A percentile compares a stretch with the other conserved stretches of the same genome.
These are phyloP conservation scores for Myopa testacea DNA, from an alignment of 2,888 invertebrate species.

Conservation along the genomic window DNA sequence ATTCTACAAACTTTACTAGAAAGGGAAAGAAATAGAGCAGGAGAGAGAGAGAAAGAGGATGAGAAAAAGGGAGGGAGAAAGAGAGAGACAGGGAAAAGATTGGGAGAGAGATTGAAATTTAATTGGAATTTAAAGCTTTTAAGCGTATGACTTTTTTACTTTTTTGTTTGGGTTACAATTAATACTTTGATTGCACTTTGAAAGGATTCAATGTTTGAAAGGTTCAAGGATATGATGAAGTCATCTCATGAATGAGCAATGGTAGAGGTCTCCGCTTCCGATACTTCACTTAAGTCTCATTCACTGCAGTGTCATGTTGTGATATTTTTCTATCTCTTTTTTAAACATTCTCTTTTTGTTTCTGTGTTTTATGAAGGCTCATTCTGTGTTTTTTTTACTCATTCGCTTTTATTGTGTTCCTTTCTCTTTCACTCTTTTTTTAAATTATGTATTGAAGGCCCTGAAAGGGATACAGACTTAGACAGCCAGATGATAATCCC, in stretches of 20 bases:
- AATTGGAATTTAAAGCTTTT: constrained; percentile 29
- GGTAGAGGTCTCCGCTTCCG: neutral
- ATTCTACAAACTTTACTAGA: neutral
- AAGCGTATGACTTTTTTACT: constrained; percentile 26
- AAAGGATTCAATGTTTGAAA: neutral
- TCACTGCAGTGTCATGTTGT: neutral
- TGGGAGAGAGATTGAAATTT: neutral
- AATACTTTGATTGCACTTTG: constrained; percentile 12
- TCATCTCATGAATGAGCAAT: too few relatives aligned
- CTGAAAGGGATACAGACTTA: too few relatives aligned
- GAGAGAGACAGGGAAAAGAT: neutral
- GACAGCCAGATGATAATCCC: neutral
- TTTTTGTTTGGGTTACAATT: neutral
- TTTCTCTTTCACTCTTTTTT: neutral
- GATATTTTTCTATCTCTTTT: neutral
- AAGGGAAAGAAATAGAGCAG: neutral
- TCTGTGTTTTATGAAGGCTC: neutral
- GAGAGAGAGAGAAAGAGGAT: neutral
- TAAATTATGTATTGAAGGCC: too few relatives aligned
- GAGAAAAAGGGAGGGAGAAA: neutral
- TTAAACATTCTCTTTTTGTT: neutral
- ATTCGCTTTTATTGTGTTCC: neutral
- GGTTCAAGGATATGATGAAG: neutral
- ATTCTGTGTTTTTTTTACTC: neutral
- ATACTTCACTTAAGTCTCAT: too few relatives aligned